Conservation (phyloP, 2,113 vertebrate species). For the Gymnorhina tibicen region DNA sequence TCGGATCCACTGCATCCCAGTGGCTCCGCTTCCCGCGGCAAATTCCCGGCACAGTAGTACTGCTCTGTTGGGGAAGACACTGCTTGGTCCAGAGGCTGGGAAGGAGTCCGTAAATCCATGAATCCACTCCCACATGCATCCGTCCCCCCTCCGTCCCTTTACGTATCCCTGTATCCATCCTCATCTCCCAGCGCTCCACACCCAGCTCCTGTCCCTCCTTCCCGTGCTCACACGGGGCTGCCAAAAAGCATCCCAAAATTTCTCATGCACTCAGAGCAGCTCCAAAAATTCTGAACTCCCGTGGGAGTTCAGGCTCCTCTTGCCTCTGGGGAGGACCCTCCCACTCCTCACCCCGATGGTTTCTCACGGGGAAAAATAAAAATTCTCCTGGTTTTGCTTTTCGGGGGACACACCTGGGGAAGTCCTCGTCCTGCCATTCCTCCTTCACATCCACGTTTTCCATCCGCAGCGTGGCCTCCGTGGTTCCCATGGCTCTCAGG, state of each 20-base stretch:
- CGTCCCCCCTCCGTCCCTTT: background rate
- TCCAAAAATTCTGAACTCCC: background rate
- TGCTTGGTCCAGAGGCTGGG: background rate
- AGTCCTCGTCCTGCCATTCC: slow-evolving; percentile 91
- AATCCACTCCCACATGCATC: accelerated
- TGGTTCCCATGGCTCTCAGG: slow-evolving; percentile 81
- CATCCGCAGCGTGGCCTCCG: slow-evolving; percentile 86
- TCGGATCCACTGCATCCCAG: background rate
- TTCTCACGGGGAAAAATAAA: background rate
- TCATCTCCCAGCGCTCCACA: background rate
- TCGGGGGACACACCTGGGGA: slow-evolving; percentile 76
- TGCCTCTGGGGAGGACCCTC: background rate
- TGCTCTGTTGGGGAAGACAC: background rate
- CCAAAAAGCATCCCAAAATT: background rate
- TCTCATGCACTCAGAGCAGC: accelerated
- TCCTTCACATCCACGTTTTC: slow-evolving; percentile 91
- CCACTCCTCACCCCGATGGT: background rate
- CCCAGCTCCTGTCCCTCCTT: background rate
- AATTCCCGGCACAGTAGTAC: background rate
- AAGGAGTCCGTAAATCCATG: background rate
- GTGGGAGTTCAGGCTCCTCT: background rate
- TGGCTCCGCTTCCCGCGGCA: accelerated
- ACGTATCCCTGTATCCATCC: accelerated
- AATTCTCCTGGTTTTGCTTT: background rate
- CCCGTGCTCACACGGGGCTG: background rate